phyloP scores from a whole-genome alignment of 2,113 vertebrate genomes.

The Microtus oregoni region DNA sequence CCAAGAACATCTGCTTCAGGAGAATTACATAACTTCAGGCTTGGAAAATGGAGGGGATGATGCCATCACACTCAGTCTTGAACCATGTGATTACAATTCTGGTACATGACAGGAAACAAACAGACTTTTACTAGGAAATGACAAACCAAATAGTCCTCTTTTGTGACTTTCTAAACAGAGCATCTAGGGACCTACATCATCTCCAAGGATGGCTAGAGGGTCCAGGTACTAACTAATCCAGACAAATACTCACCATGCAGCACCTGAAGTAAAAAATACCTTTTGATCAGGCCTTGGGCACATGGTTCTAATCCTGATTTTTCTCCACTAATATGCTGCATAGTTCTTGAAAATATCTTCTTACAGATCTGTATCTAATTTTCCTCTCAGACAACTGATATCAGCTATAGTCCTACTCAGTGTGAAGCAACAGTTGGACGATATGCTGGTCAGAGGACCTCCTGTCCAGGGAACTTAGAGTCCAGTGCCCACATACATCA shows the following conservation, averaged over 20 bases:
- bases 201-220: not conserved
- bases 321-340: not conserved
- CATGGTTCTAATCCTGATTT: not conserved
- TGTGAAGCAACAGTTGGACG: not conserved
- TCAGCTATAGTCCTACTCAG: not conserved
- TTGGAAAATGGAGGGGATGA: not conserved
- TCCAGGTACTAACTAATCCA: not conserved
- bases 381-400: not conserved
- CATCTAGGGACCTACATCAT: not conserved
- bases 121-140: not conserved
- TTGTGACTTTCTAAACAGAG: not conserved
- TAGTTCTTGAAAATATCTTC: not conserved
- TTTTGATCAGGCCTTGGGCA: not conserved
- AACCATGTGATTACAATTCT: fast-evolving
- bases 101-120: not conserved
- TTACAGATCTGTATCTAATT: not conserved
- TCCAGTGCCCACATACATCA: not conserved
- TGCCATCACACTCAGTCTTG: fast-evolving
- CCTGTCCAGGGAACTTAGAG: not conserved
- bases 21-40: not conserved
- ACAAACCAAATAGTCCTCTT: not conserved
- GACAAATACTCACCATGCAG: fast-evolving
- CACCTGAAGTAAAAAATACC: not conserved
- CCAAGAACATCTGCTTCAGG: not conserved
- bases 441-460: not conserved